phyloP scores from a whole-genome alignment of 2,888 invertebrate species.

The Oxycera nigricornis region DNA sequence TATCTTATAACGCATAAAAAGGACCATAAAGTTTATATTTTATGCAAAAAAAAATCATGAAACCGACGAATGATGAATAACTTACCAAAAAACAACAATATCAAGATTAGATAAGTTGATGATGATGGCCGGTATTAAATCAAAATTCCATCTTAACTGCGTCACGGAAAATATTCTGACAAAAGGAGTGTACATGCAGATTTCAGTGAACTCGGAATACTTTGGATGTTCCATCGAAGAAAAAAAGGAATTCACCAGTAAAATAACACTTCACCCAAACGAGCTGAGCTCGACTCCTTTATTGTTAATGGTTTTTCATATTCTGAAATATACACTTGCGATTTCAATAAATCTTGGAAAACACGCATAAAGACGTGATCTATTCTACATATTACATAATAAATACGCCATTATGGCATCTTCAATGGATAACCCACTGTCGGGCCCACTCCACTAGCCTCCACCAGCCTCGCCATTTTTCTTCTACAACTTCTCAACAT shows the following conservation, averaged over 20 bases:
- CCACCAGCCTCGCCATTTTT: not conserved
- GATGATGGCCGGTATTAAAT: constrained; percentile 27
- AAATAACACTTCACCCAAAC: constrained; percentile 19
- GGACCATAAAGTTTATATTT: constrained; percentile 6
- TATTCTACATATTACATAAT: constrained; percentile 48
- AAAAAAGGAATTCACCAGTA: not conserved
- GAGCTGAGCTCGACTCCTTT: constrained; percentile 7
- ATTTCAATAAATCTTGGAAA: constrained; percentile 47
- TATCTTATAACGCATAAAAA: constrained; percentile 15
- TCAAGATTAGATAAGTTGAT: constrained; percentile 6
- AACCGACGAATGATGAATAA: constrained; percentile 17
- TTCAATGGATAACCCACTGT: constrained; percentile 21
- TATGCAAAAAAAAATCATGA: constrained; percentile 27
- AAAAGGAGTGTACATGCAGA: not conserved
- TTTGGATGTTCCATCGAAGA: not conserved
- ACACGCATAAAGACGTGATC: constrained; percentile 47
- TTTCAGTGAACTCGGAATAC: not conserved
- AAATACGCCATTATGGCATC: constrained; percentile 47
- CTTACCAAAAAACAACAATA: not conserved
- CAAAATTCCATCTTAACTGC: not conserved
- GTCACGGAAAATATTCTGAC: not conserved
- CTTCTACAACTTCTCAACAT: not conserved
- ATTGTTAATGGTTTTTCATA: constrained; percentile 44
- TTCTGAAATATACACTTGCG: constrained; percentile 47
- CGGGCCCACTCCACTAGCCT: constrained; percentile 4